Base-by-base conservation (phyloP, 2,888 invertebrate genomes). In the Andricus quercusramuli region DNA sequence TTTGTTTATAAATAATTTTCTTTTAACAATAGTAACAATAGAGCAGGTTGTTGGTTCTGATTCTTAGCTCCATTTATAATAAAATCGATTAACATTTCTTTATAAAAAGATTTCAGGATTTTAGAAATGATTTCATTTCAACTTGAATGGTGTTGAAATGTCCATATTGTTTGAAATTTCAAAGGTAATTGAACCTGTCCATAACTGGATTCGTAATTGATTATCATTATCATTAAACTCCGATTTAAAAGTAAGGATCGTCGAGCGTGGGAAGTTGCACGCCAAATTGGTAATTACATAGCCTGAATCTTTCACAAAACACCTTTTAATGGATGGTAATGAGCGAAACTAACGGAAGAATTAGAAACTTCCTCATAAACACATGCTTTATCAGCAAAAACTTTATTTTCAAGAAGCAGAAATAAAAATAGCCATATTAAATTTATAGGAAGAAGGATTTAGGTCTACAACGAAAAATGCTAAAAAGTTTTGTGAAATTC, bases 161-260 rank as follows among this genome's bases (percentile, higher is more conserved):
- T 37, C 8, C 9, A 37, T 8, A 37, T 8, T 37, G 37, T 37
- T 37, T 37, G 9, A 37, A 9, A 37, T 37, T 37, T 37, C 37
- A 37, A 37, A 37, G 37, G 8, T 37, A 37, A 44, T 15, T 44
- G 13, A 44, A 13, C 41, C 41, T 44, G 15, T 44, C 3, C 4
- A 44, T 44, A 44, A 0, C 1, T 44, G 44, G 17, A n/a, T 56
- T 56, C 9, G 62, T 5, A 25, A 82, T 80, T 85, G 86, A 88
- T 89, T 86, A 89, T 86, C 86, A 87, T 88, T 89, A 90, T 89
- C 89, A 89, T 89, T 89, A 90, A 88, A 86, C 88, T 4, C 13
- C 22, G 88, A 89, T 90, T 91, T 91, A 91, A 90, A 90, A 89
- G 87, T 83, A 86, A 89, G 89, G 89, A 86, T 88, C 88, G 89